Evolutionary conservation across 2,113 vertebrate genomes (phyloP), one percentile per base, ranked within the genome.

Genomic region (Phalacrocorax aristotelis): DNA sequence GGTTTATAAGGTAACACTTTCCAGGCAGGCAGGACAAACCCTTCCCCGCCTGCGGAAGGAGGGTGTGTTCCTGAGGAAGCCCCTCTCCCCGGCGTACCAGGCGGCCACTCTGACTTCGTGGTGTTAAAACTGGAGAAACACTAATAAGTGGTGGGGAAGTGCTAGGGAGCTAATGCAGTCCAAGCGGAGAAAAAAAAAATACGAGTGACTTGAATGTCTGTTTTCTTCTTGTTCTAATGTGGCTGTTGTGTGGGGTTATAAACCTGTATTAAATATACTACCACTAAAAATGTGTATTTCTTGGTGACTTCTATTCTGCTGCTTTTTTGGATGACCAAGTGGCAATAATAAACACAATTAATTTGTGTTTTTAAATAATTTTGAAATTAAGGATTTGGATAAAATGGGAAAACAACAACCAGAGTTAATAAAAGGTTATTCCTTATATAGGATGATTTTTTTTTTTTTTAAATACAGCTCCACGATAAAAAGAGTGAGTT

Each of bases 81-180:
- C n/a, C 9, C 15, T 22, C 21, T 25, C 25, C 54, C 34, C 4
- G 0, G 46, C 1, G 0, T 38, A 18, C 44, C 22, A 15, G 22
- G 8, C 5, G 2, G 46, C 25, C 22, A 3, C 12, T 19, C 22
- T 7, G 61, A 29, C 10, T 54, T 27, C 71, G 29, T 15, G 6
- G 34, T 6, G 13, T 34, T 16, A n/a, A 40, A 54, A 54, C 62
- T 6, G 25, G n/a, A 49, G 8, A 27, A 30, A 57, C n/a, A 7
- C 64, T 15, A 44, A 13, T 51, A 72, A 34, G 32, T 25, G 36
- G 12, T 34, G 27, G 23, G 32, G 58, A 66, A 52, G 51, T 9
- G 32, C 26, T 36, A 36, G 32, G 42, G 42, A 25, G 26, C 17
- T 34, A 34, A 29, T 16, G 36, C n/a, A 42, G 21, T 23, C 14